A percentile compares a stretch with the other conserved stretches of the same genome.
phyloP scores from a whole-genome alignment of 2,888 invertebrate species.

The Lepas anatifera region DNA sequence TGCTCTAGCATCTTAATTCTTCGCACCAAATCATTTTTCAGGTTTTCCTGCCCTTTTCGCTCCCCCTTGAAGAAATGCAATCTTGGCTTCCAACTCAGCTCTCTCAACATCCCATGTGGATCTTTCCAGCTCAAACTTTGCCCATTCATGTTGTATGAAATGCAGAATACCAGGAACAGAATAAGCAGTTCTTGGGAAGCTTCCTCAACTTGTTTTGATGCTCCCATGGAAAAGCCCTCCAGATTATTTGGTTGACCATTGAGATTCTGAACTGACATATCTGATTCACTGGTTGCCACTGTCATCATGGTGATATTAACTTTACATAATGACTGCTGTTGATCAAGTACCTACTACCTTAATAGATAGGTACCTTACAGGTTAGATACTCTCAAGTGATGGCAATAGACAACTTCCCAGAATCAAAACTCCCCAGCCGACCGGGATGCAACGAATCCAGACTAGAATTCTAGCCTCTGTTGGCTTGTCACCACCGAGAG shows the following conservation, averaged over 20 bases:
- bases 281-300: background rate
- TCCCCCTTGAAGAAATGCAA: conserved; percentile 99
- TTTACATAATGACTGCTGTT: too few relatives aligned
- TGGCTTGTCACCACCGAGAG: too few relatives aligned
- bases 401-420: too few relatives aligned
- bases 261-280: background rate
- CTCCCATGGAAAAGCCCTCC: background rate
- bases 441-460: too few relatives aligned
- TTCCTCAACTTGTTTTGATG: background rate
- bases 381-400: too few relatives aligned
- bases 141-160: conserved; percentile 99
- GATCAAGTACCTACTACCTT: too few relatives aligned
- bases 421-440: too few relatives aligned
- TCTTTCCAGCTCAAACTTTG: conserved; percentile 96
- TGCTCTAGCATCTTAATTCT: conserved; percentile 99
- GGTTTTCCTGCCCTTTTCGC: conserved; percentile 96
- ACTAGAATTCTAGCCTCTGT: too few relatives aligned
- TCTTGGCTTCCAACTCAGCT: conserved; percentile 96
- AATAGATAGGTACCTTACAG: too few relatives aligned
- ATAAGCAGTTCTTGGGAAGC: conserved; percentile 40
- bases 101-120: conserved; percentile 99
- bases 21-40: conserved; percentile 95
- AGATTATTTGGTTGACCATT: background rate
- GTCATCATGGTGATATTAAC: too few relatives aligned
- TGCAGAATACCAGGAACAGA: conserved; percentile 99